Evolutionary conservation across 2,888 invertebrate species (phyloP).

Genomic region (Drosophila paramelanica): DNA sequence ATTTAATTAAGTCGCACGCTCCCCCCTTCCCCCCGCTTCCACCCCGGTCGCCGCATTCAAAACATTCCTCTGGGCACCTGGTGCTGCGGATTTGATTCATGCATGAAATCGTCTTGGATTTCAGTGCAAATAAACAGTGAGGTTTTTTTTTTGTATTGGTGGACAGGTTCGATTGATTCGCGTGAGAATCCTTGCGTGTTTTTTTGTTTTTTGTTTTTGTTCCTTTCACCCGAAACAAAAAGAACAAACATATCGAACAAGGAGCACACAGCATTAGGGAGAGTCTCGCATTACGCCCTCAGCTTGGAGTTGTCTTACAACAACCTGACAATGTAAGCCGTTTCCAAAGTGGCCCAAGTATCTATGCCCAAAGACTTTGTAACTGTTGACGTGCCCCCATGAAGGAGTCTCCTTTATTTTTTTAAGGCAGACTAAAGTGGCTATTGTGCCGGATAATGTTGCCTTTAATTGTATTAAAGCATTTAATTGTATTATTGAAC

Average conservation of each 20-base stretch:
- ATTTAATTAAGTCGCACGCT: constrained; percentile 80
- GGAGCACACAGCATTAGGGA: constrained; percentile 22
- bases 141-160: constrained; percentile 28
- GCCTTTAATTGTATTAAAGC: constrained; percentile 39
- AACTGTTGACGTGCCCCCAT: constrained; percentile 50
- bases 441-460: constrained; percentile 47
- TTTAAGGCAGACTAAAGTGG: constrained; percentile 4
- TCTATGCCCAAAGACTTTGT: constrained; percentile 44
- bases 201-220: constrained; percentile 10
- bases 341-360: constrained; percentile 50
- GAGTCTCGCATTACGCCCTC: constrained; percentile 69
- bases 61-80: constrained; percentile 47
- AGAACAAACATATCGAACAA: constrained; percentile 37
- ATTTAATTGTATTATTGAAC: background rate
- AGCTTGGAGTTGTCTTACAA: constrained; percentile 67
- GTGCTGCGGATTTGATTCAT: constrained; percentile 37
- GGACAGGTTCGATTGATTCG: constrained; percentile 69
- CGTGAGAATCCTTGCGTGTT: constrained; percentile 72
- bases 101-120: constrained; percentile 73
- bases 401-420: background rate
- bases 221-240: constrained; percentile 60
- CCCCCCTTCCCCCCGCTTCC: background rate
- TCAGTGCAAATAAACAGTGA: constrained; percentile 73
- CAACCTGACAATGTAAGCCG: constrained; percentile 42
- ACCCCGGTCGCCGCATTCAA: constrained; percentile 35